These are phyloP conservation scores for Nothobranchius furzeri DNA, from an alignment of 2,113 vertebrate species.

Conservation along the genomic window DNA sequence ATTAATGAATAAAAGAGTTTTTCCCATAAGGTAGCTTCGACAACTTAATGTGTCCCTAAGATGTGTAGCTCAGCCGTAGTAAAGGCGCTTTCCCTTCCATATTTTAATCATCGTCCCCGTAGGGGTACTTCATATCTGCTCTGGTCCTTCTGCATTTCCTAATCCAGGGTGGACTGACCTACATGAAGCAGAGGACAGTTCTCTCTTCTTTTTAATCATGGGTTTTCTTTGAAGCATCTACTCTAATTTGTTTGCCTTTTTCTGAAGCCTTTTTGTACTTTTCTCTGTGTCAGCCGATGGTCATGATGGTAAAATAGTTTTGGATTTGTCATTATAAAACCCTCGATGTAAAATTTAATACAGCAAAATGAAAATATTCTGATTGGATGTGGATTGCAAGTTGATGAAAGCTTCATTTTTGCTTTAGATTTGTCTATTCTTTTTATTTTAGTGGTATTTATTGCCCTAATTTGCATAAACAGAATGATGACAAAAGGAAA, in stretches of 20 bases:
- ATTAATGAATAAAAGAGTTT: slow-evolving; percentile 44
- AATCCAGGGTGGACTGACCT: slow-evolving; percentile 26
- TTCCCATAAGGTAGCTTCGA: slow-evolving; percentile 10
- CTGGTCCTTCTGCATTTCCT: slow-evolving; percentile 18
- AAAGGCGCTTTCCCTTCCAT: slow-evolving; percentile 39
- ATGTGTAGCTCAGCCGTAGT: slow-evolving; percentile 27
- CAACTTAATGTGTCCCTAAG: slow-evolving; percentile 61
- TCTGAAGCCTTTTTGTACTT: slow-evolving; percentile 13
- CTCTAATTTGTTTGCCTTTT: slow-evolving; percentile 16
- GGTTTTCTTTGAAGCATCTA: not conserved
- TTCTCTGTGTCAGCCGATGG: slow-evolving; percentile 12
- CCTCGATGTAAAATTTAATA: not conserved
- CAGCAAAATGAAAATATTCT: not conserved
- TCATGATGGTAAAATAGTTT: not conserved
- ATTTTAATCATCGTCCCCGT: slow-evolving; percentile 49
- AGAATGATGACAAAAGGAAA: not conserved
- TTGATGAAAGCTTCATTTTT: not conserved
- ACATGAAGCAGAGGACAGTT: slow-evolving; percentile 24
- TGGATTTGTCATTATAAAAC: not conserved
- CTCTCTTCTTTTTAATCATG: not conserved
- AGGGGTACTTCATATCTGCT: slow-evolving; percentile 24
- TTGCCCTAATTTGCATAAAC: not conserved
- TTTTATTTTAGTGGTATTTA: not conserved
- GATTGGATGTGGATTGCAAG: not conserved
- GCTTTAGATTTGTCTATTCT: not conserved